Evolutionary conservation across 92 coral and sea anemone species (phyloP).

Genomic region (Epizoanthus ramosus): DNA sequence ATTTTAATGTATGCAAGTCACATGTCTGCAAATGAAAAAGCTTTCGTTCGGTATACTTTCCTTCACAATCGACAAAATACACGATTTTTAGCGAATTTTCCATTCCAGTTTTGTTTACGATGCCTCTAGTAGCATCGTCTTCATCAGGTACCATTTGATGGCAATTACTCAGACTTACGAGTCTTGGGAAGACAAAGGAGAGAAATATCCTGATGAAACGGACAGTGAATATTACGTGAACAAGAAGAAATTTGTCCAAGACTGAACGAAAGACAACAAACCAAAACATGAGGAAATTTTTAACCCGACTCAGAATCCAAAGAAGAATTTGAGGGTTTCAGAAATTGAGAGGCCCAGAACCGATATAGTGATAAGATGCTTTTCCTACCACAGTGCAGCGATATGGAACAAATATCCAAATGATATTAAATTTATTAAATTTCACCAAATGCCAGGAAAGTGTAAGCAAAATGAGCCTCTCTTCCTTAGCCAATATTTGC

Average conservation of each 20-base stretch:
- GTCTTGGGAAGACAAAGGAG: not conserved
- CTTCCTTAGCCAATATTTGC: no score
- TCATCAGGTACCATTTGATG: not conserved
- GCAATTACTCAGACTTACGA: not conserved
- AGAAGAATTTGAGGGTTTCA: slow-evolving; percentile 23
- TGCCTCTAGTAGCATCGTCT: not conserved
- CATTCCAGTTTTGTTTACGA: slow-evolving; percentile 4
- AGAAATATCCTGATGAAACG: not conserved
- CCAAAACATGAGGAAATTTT: slow-evolving; percentile 3
- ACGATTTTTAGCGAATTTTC: slow-evolving; percentile 14
- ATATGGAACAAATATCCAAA: no score
- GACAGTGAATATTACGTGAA: not conserved
- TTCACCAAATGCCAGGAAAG: no score
- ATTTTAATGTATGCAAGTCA: not conserved
- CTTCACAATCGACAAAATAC: slow-evolving; percentile 6
- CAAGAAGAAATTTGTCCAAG: slow-evolving; percentile 13
- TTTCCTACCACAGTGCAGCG: no score
- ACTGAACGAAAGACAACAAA: slow-evolving; percentile 20
- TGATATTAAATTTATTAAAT: no score
- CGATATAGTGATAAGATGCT: no score
- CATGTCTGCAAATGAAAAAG: slow-evolving; percentile 15
- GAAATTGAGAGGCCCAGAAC: not conserved
- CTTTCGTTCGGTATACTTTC: not conserved
- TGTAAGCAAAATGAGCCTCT: no score
- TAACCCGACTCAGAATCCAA: not conserved